phyloP scores from a whole-genome alignment of 2,888 invertebrate species.

The Cheilosia vulpina region DNA sequence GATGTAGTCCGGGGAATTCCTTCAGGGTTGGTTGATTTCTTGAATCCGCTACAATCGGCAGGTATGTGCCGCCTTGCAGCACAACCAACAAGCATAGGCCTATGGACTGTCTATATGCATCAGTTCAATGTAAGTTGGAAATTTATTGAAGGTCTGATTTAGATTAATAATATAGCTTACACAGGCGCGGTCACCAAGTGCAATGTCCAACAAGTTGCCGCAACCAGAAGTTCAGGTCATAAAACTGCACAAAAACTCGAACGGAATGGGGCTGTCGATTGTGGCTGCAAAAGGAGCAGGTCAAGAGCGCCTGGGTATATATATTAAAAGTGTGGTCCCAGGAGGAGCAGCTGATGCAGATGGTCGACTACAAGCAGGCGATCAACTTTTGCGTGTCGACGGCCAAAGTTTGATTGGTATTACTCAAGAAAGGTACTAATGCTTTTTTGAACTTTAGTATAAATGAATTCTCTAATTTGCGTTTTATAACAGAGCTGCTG shows the following conservation, averaged over 20 bases:
- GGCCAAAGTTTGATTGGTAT: constrained; percentile 96
- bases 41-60: constrained; percentile 92
- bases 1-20: constrained; percentile 98
- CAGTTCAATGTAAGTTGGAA: constrained; percentile 84
- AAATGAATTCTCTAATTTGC: not conserved
- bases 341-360: constrained; percentile 96
- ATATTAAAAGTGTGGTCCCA: constrained; percentile 98
- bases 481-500: constrained; percentile 90
- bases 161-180: not conserved
- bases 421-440: constrained; percentile 88
- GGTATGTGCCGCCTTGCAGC: constrained; percentile 95
- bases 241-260: constrained; percentile 95
- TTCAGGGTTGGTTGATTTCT: constrained; percentile 94
- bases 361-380: constrained; percentile 97
- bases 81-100: constrained; percentile 95
- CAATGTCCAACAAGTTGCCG: constrained; percentile 86
- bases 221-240: constrained; percentile 93
- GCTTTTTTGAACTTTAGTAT: too few relatives aligned
- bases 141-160: not conserved
- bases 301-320: constrained; percentile 95
- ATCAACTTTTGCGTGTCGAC: constrained; percentile 98
- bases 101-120: constrained; percentile 98
- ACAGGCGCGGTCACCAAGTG: constrained; percentile 87
- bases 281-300: constrained; percentile 97
- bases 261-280: constrained; percentile 99